Evolutionary conservation across 2,797 vertebrate species (phyloP).

Genomic region (Halcyon smyrnensis): DNA sequence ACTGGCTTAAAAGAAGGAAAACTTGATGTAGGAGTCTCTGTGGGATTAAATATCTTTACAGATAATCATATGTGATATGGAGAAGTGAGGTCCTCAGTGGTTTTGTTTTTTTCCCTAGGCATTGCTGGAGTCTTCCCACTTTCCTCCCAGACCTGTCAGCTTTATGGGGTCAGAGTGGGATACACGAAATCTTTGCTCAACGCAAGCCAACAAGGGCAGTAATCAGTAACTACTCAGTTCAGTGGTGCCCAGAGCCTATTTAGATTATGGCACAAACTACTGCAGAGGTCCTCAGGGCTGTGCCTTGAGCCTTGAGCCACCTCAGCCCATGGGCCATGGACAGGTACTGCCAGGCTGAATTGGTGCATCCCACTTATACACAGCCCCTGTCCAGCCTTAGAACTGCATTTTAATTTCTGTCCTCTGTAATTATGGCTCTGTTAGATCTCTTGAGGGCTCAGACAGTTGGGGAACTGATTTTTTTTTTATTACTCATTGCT

Average conservation of each 20-base stretch:
- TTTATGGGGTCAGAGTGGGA: neutral
- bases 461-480: neutral
- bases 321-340: neutral
- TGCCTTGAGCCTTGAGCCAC: neutral
- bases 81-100: slow-evolving; percentile 38
- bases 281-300: neutral
- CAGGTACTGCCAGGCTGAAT: neutral
- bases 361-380: neutral
- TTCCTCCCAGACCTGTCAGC: slow-evolving; percentile 9
- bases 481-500: neutral
- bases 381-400: neutral
- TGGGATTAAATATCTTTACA: neutral
- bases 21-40: neutral
- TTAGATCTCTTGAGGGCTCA: neutral
- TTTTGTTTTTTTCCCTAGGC: slow-evolving; percentile 15
- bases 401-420: neutral
- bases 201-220: neutral
- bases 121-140: neutral
- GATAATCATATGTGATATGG: slow-evolving; percentile 12
- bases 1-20: neutral
- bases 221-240: neutral
- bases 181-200: neutral
- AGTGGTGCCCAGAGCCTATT: neutral
- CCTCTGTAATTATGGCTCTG: neutral
- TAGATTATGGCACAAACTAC: neutral